Base-by-base conservation (phyloP, 2,113 vertebrate genomes). In the Xerus inauris region DNA sequence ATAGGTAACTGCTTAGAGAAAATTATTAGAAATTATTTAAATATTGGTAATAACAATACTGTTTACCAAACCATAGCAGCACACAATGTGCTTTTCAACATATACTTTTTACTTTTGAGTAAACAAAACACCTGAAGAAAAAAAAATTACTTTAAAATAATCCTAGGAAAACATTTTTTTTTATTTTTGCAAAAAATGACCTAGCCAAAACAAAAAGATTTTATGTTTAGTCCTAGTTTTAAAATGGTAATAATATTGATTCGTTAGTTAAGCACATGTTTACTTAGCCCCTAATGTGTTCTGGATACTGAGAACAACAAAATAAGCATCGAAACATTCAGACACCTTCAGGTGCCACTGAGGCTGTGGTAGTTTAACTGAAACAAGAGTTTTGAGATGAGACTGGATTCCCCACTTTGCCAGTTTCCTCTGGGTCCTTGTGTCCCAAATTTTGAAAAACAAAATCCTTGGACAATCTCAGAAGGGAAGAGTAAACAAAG, bases 11-110 rank as follows among this genome's bases (percentile, higher is more conserved):
- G 35, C 69, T 93, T 89, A 64, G 51, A 22, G 35, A 28, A 88
- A 42, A 72, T 40, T 42, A 14, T 76, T 85, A 87, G n/a, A 94
- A 94, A 35, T 83, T 40, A 91, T 62, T 94, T 90, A 91, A 77
- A 22, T 62, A 8, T 79, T 91, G 12, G 1, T 85, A 42, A 30
- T 77, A 95, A 73, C 9, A 14, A 26, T 49, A 38, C 11, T 92
- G 19, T 91, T 89, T 87, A 54, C 2, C 22, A 95, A 91, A 90
- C 19, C 19, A 85, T 93, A 96, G 19, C 22, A 92, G 32, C 16
- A 64, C 38, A 42, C 54, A 30, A 42, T 71, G 38, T 38, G 40
- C 16, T 89, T 94, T 93, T 62, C 8, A 59, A 91, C 84, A 88
- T 5, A 79, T 75, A 40, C 5, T 75, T 85, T 86, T 59, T 35